A percentile compares a stretch with the other conserved stretches of the same genome.
Conservation (phyloP, 2,113 vertebrate genomes). For the Thinocorus orbignyianus region DNA sequence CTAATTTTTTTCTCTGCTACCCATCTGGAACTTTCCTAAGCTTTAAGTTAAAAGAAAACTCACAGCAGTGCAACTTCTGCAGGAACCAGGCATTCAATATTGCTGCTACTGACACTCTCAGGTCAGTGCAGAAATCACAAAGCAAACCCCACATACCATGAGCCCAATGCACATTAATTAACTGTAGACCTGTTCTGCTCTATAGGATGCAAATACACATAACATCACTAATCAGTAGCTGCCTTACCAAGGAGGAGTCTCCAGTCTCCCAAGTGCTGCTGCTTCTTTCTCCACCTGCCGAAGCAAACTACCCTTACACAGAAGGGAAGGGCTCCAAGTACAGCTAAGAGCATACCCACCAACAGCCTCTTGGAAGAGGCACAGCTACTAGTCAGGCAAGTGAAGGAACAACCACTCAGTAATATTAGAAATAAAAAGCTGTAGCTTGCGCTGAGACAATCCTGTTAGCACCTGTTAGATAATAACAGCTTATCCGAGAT, state of each 20-base stretch:
- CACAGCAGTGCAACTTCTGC: neutral
- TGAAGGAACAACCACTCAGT: neutral
- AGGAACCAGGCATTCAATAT: neutral
- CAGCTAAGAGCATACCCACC: neutral
- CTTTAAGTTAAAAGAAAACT: accelerated
- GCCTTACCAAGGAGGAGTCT: accelerated
- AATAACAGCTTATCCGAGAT: neutral
- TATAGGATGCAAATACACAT: neutral
- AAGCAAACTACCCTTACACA: accelerated
- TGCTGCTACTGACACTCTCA: neutral
- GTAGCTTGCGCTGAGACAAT: neutral
- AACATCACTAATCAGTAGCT: neutral
- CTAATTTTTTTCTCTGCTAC: neutral
- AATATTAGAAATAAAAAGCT: neutral
- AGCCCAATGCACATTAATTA: neutral
- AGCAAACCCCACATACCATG: neutral
- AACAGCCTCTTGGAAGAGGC: neutral
- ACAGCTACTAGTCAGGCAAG: neutral
- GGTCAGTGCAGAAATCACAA: neutral
- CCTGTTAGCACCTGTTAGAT: neutral
- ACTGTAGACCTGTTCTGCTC: neutral
- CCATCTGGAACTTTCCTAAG: neutral
- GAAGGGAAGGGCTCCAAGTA: neutral
- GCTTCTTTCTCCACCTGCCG: neutral
- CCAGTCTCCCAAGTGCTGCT: too few species aligned